Conservation (phyloP, 23 tunicate genomes). For the Oikopleura vanhoeffeni region DNA sequence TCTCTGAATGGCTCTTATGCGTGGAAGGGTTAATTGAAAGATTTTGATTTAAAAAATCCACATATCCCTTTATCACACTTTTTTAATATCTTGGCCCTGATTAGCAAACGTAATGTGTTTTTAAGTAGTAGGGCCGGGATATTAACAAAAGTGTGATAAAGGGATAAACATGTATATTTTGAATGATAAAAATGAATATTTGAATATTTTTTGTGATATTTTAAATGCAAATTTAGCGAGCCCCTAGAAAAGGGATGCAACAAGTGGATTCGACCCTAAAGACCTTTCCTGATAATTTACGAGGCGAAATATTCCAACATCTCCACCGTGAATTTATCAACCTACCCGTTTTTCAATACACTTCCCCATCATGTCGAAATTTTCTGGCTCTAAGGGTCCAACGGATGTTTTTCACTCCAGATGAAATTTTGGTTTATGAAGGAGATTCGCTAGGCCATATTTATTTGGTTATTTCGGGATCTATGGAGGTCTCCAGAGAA, state of each 20-base stretch:
- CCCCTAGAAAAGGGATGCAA: slow-evolving; percentile 45
- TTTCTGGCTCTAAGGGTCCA: not conserved
- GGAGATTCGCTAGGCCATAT: not conserved
- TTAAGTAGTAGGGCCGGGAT: no score
- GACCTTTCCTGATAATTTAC: slow-evolving; percentile 26
- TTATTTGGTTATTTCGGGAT: slow-evolving; percentile 7
- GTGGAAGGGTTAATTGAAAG: no score
- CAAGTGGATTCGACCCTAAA: slow-evolving; percentile 16
- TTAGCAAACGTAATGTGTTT: no score
- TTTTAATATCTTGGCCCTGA: no score
- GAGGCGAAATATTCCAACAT: slow-evolving; percentile 35
- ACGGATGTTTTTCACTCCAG: slow-evolving; percentile 11
- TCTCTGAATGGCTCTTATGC: no score
- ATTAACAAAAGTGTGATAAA: no score
- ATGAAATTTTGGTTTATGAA: slow-evolving; percentile 12
- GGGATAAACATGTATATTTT: no score
- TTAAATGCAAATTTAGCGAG: not conserved
- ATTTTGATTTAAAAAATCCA: not conserved
- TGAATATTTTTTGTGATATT: not conserved
- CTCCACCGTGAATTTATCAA: slow-evolving; percentile 28
- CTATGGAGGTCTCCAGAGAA: slow-evolving; percentile 5
- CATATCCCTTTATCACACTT: no score
- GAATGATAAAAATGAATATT: not conserved
- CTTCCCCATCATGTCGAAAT: slow-evolving; percentile 12
- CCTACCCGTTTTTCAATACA: slow-evolving; percentile 23